phyloP scores from a whole-genome alignment of 2,113 vertebrate genomes.

The Oncorhynchus masou region DNA sequence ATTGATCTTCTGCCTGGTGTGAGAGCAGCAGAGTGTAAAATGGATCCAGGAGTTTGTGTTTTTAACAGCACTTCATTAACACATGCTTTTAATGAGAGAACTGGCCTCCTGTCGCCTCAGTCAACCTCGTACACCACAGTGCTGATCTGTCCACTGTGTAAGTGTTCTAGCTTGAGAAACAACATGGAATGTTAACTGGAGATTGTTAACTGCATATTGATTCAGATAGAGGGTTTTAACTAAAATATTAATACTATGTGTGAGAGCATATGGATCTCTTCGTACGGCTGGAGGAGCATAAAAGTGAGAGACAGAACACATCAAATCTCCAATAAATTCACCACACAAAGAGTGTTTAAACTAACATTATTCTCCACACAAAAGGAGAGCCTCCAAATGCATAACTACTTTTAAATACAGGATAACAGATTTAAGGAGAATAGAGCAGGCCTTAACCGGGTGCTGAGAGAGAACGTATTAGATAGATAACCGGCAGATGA shows the following conservation, averaged over 20 bases:
- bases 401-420: slow-evolving; percentile 58
- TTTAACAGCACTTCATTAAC: slow-evolving; percentile 47
- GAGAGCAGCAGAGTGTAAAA: slow-evolving; percentile 42
- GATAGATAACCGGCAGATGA: slow-evolving; percentile 40
- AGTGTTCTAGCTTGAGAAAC: slow-evolving; percentile 47
- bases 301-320: slow-evolving; percentile 36
- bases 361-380: slow-evolving; percentile 54
- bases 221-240: slow-evolving; percentile 68
- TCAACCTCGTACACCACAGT: slow-evolving; percentile 2
- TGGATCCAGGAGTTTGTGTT: slow-evolving; percentile 40
- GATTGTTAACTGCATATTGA: slow-evolving; percentile 67
- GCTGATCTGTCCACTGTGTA: slow-evolving; percentile 26
- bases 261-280: neutral
- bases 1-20: slow-evolving; percentile 59
- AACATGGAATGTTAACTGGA: slow-evolving; percentile 72
- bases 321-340: slow-evolving; percentile 72
- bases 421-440: slow-evolving; percentile 23
- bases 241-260: slow-evolving; percentile 57
- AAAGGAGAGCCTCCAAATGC: slow-evolving; percentile 49
- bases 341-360: slow-evolving; percentile 48
- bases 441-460: slow-evolving; percentile 12
- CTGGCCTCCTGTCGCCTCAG: slow-evolving; percentile 9
- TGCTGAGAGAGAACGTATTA: no score
- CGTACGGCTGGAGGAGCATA: slow-evolving; percentile 40
- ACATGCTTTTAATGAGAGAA: slow-evolving; percentile 17